Evolutionary conservation across 2,113 vertebrate species (phyloP).

Genomic region (Cisticola juncidis): DNA sequence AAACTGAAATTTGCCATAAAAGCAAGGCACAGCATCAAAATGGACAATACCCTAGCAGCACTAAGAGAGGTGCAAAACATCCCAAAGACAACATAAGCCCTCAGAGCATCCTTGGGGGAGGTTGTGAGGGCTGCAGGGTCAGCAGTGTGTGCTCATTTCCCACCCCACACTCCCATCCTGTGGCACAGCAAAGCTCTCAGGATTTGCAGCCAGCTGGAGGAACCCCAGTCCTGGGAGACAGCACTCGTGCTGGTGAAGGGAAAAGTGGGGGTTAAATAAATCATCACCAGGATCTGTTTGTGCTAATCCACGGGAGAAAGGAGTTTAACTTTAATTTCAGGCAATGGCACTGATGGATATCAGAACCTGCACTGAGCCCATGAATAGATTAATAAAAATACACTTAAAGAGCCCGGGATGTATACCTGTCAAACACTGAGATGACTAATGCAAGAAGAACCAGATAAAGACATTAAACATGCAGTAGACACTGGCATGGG

Average conservation of each 20-base stretch:
- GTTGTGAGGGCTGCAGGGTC: not conserved
- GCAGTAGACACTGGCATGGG: not conserved
- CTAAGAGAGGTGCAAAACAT: not conserved
- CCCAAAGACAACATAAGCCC: not conserved
- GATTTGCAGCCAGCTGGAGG: not conserved
- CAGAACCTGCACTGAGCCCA: not conserved
- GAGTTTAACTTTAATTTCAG: conserved; percentile 7
- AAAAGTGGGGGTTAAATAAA: not conserved
- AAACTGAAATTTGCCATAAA: not conserved
- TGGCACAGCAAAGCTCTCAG: not conserved
- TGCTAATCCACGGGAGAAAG: not conserved
- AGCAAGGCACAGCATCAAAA: not conserved
- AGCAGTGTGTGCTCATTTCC: not conserved
- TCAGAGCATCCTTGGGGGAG: not conserved
- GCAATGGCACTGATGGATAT: not conserved
- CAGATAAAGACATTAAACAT: not conserved
- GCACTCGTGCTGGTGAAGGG: not conserved
- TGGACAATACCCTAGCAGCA: not conserved
- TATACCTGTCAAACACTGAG: not conserved
- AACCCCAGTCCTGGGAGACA: not conserved
- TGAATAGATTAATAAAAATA: conserved; percentile 14
- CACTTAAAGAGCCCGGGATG: not conserved
- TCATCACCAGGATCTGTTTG: not conserved
- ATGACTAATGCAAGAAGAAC: not conserved
- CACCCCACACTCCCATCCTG: not conserved